These are phyloP conservation scores for Drosophila suboccidentalis DNA, from an alignment of 2,888 invertebrate species.

Conservation along the genomic window DNA sequence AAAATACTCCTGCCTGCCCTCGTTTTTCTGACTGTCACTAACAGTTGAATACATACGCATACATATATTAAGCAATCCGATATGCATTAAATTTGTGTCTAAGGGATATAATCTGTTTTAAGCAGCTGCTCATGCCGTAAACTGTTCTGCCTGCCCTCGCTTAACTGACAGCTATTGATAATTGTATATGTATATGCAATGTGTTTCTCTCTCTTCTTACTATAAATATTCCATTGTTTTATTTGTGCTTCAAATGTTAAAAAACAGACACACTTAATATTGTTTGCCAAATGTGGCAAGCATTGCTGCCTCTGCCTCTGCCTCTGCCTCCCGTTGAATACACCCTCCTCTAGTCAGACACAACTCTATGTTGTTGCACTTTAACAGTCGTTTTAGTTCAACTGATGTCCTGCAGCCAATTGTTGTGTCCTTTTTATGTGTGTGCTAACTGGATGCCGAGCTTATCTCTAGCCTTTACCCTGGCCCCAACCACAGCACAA, in stretches of 20 bases:
- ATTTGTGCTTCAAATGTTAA: conserved; percentile 62
- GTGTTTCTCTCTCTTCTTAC: conserved; percentile 8
- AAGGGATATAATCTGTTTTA: too few relatives aligned
- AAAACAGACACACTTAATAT: conserved; percentile 67
- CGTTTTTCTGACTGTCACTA: too few relatives aligned
- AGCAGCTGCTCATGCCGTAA: neutral
- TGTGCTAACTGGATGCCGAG: conserved; percentile 37
- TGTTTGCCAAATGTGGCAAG: conserved; percentile 65
- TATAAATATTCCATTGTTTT: conserved; percentile 45
- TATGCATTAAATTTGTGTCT: too few relatives aligned
- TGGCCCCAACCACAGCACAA: conserved; percentile 45
- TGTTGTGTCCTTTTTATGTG: conserved; percentile 50
- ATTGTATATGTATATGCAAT: conserved; percentile 5
- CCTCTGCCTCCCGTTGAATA: neutral
- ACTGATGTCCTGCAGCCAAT: conserved; percentile 67
- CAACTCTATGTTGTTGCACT: conserved; percentile 37
- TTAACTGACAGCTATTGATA: conserved; percentile 20
- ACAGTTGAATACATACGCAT: too few relatives aligned
- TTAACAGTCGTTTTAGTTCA: conserved; percentile 49
- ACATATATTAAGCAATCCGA: too few relatives aligned
- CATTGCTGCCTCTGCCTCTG: neutral
- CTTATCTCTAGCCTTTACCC: conserved; percentile 58
- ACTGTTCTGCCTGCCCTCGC: conserved; percentile 26
- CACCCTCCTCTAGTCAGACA: neutral
- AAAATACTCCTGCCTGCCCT: too few relatives aligned